Evolutionary conservation across 2,113 vertebrate genomes (phyloP).

Genomic region (Mus pahari): DNA sequence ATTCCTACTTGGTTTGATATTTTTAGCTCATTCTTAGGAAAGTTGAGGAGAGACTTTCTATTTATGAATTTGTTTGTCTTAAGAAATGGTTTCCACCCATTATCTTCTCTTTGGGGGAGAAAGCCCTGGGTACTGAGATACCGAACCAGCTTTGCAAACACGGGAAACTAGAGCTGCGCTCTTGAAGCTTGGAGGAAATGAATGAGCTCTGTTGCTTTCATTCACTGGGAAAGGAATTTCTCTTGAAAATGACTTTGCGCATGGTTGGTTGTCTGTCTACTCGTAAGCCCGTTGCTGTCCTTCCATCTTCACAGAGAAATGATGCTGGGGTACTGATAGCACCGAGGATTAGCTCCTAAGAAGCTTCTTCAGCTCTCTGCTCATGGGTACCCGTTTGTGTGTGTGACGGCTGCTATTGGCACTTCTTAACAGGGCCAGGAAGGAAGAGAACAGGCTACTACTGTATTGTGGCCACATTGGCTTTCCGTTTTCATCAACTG

Average conservation of each 20-base stretch:
- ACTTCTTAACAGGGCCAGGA: neutral
- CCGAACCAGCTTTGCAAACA: constrained; percentile 55
- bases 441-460: neutral
- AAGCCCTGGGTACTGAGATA: neutral
- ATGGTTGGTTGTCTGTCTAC: constrained; percentile 16
- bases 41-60: neutral
- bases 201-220: constrained; percentile 58
- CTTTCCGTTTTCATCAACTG: neutral
- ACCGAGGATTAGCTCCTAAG: neutral
- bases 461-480: neutral
- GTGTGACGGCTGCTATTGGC: neutral
- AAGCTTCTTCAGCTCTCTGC: constrained; percentile 11
- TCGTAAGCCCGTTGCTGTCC: neutral
- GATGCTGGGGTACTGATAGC: neutral
- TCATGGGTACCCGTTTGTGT: neutral
- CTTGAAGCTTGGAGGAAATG: constrained; percentile 62
- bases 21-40: neutral
- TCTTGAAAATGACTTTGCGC: constrained; percentile 59
- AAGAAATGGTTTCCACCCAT: constrained; percentile 16
- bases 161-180: neutral
- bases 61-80: neutral
- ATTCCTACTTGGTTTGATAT: constrained; percentile 33
- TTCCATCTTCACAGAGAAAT: neutral
- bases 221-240: constrained; percentile 68
- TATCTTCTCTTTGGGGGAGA: neutral